phyloP scores from a whole-genome alignment of 2,113 vertebrate genomes.

The Entosphenus tridentatus region DNA sequence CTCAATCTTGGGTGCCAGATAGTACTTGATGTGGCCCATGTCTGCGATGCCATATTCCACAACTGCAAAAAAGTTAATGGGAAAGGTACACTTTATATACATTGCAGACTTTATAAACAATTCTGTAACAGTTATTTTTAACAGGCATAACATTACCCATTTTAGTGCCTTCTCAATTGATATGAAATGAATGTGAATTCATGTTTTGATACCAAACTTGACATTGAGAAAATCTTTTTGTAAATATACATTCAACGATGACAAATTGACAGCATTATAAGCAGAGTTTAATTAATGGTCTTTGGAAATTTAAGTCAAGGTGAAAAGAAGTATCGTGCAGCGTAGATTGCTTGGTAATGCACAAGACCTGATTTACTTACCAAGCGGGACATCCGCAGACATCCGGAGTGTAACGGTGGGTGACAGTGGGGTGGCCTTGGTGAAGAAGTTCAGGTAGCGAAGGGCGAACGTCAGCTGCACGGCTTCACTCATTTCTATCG shows the following conservation, averaged over 20 bases:
- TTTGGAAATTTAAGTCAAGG: too few relatives aligned
- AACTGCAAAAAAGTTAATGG: slow-evolving; percentile 25
- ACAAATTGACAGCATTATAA: too few relatives aligned
- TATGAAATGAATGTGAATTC: too few relatives aligned
- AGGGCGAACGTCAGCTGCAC: slow-evolving; percentile 85
- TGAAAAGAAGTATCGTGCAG: not conserved
- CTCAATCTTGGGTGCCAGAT: slow-evolving; percentile 84
- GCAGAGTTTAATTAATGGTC: too few relatives aligned
- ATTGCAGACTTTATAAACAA: rapidly evolving
- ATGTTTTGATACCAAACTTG: not conserved
- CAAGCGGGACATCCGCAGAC: slow-evolving; percentile 87
- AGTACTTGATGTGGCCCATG: slow-evolving; percentile 94
- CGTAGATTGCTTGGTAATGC: too few relatives aligned
- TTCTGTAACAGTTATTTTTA: not conserved
- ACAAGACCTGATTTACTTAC: slow-evolving; percentile 22
- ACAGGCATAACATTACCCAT: not conserved
- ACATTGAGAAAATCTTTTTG: too few relatives aligned
- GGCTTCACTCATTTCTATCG: slow-evolving; percentile 88
- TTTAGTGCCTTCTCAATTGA: not conserved
- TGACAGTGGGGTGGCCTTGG: slow-evolving; percentile 81
- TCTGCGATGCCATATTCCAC: slow-evolving; percentile 97
- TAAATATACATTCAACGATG: not conserved
- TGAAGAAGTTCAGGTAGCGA: slow-evolving; percentile 92
- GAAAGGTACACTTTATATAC: not conserved
- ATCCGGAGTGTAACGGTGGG: slow-evolving; percentile 85